phyloP scores from a whole-genome alignment of 2,113 vertebrate genomes.

The Pagrus major region DNA sequence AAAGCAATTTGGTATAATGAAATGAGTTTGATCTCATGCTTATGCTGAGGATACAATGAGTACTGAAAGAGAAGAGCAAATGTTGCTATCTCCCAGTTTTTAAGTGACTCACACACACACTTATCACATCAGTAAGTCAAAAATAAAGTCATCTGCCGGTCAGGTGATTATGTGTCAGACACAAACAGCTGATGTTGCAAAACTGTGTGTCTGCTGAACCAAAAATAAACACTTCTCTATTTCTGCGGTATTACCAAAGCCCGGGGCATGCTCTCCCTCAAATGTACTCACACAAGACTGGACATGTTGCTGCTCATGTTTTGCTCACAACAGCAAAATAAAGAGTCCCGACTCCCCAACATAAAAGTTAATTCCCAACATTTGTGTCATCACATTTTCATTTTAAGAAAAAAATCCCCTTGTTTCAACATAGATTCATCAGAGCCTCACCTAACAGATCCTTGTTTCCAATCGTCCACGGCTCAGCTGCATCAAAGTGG shows the following conservation, averaged over 20 bases:
- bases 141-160: slow-evolving; percentile 28
- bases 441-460: slow-evolving; percentile 87
- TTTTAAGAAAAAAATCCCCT: background rate
- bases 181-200: slow-evolving; percentile 25
- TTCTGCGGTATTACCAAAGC: slow-evolving; percentile 10
- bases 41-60: background rate
- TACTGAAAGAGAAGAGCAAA: background rate
- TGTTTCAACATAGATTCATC: background rate
- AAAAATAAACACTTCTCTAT: slow-evolving; percentile 46
- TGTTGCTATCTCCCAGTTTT: slow-evolving; percentile 29
- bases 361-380: slow-evolving; percentile 7
- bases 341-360: background rate
- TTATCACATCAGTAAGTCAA: background rate
- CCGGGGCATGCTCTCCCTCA: background rate
- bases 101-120: slow-evolving; percentile 38
- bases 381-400: slow-evolving; percentile 33
- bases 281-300: background rate
- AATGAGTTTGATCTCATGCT: background rate
- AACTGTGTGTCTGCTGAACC: slow-evolving; percentile 7
- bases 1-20: background rate
- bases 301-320: slow-evolving; percentile 38
- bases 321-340: slow-evolving; percentile 15
- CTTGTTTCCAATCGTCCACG: slow-evolving; percentile 89
- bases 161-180: slow-evolving; percentile 41
- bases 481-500: slow-evolving; percentile 92